These are phyloP conservation scores for Holotrichia oblita DNA, from an alignment of 1,140 invertebrate species.

Conservation along the genomic window DNA sequence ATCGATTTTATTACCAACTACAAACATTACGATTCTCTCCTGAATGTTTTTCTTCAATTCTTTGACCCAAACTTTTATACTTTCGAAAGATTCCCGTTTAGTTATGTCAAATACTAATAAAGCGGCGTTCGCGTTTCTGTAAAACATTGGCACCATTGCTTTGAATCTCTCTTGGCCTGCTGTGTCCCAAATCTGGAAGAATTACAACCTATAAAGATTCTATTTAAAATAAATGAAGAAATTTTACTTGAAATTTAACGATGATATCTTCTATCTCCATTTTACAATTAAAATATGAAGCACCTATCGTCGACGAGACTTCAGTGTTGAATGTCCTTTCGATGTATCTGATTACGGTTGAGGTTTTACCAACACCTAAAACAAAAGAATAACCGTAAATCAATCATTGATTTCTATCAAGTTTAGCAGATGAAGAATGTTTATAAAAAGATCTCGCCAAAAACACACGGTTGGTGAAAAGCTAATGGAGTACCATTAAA, in stretches of 20 bases:
- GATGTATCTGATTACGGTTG: conserved; percentile 81
- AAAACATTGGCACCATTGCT: conserved; percentile 93
- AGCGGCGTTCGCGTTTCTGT: conserved; percentile 88
- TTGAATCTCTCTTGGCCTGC: conserved; percentile 88
- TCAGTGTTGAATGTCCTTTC: conserved; percentile 78
- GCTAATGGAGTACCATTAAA: too few species aligned
- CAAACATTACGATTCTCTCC: conserved; percentile 76
- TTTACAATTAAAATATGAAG: conserved; percentile 67
- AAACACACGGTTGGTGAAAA: too few species aligned
- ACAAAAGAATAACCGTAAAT: neutral
- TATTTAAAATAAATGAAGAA: neutral
- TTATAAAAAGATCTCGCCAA: too few species aligned
- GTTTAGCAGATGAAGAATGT: too few species aligned
- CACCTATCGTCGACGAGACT: conserved; percentile 85
- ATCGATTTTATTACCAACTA: conserved; percentile 90
- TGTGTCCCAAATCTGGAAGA: conserved; percentile 84
- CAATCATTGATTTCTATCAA: neutral
- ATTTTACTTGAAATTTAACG: conserved; percentile 39
- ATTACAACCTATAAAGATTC: neutral
- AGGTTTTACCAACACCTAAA: conserved; percentile 88
- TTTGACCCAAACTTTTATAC: conserved; percentile 82
- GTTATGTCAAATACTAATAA: conserved; percentile 90
- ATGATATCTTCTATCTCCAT: neutral
- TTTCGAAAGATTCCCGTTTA: conserved; percentile 73
- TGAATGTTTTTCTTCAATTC: conserved; percentile 82